Evolutionary conservation across 2,888 invertebrate genomes (phyloP).

Genomic region (Strigamia maritima): DNA sequence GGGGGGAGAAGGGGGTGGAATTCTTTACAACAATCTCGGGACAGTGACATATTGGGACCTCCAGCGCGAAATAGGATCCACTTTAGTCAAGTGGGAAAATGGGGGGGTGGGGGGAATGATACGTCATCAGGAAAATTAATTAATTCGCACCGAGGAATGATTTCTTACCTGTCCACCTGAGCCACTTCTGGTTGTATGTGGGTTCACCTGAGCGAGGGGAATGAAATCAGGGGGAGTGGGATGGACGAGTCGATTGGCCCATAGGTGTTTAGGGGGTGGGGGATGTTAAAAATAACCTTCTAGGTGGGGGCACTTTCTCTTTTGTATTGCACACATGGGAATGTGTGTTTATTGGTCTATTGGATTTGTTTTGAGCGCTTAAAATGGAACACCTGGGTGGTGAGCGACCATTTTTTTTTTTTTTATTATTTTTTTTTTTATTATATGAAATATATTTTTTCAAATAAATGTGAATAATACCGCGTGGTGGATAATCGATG

Average conservation of each 20-base stretch:
- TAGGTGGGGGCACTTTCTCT: not conserved
- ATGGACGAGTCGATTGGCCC: constrained; percentile 2
- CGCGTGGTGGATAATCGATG: no score
- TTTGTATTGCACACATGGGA: not conserved
- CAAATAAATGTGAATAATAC: no score
- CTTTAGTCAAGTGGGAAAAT: not conserved
- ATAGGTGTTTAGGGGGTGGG: not conserved
- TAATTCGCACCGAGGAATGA: not conserved
- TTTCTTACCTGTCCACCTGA: constrained; percentile 32
- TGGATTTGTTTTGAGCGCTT: no score
- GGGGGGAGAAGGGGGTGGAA: not conserved
- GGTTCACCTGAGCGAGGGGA: constrained; percentile 17
- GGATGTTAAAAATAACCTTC: constrained; percentile 30
- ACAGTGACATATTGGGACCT: constrained; percentile 32
- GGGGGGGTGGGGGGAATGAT: not conserved
- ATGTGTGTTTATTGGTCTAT: not conserved
- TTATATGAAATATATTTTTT: not conserved
- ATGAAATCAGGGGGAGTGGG: constrained; percentile 31
- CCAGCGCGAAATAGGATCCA: constrained; percentile 21
- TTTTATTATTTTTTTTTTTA: not conserved
- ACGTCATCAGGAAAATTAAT: constrained; percentile 26
- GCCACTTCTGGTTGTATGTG: not conserved
- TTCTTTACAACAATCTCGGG: not conserved
- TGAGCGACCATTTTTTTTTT: not conserved
- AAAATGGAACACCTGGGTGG: not conserved